Percentiles rank a stretch among this genome's conserved stretches.
Conservation (phyloP, 2,888 invertebrate species). For the Siphlonurus alternatus region DNA sequence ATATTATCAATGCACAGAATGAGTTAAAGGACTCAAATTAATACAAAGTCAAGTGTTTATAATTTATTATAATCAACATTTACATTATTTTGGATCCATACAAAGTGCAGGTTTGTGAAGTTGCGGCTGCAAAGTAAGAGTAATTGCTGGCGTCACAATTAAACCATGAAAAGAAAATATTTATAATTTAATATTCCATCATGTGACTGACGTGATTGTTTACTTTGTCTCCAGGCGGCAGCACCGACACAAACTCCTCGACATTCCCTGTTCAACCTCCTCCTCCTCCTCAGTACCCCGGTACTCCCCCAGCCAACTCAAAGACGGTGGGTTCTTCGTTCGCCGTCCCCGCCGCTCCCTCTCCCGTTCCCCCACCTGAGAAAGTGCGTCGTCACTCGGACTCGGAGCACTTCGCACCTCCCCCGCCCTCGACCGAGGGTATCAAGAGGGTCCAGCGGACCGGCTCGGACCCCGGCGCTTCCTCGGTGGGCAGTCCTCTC, state of each 20-base stretch:
- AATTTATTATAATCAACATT: too few species aligned
- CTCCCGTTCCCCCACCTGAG: conserved; percentile 12
- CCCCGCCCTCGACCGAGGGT: conserved; percentile 27
- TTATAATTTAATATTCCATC: too few species aligned
- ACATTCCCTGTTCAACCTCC: conserved; percentile 7
- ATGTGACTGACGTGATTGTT: too few species aligned
- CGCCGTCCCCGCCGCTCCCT: conserved; percentile 7
- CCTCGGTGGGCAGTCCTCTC: conserved; percentile 10
- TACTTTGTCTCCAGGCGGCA: too few species aligned
- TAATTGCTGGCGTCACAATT: too few species aligned
- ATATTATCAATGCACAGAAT: too few species aligned
- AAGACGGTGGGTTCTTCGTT: conserved; percentile 1
- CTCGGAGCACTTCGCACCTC: conserved; percentile 33
- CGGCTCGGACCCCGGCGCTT: conserved; percentile 18
- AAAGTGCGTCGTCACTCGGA: conserved; percentile 36
- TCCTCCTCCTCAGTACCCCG: conserved; percentile 27
- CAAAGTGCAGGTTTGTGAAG: too few species aligned
- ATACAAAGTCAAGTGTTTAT: too few species aligned
- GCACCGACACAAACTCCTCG: conserved; percentile 23
- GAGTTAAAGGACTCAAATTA: too few species aligned
- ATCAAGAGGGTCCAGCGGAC: conserved; percentile 20
- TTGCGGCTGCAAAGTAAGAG: too few species aligned
- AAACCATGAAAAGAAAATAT: too few species aligned
- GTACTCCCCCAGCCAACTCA: conserved; percentile 22
- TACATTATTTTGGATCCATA: too few species aligned